A percentile compares a stretch with the other conserved stretches of the same genome.
phyloP scores from a whole-genome alignment of 1,140 invertebrate species.

The Aphaenogaster ashmeadi region DNA sequence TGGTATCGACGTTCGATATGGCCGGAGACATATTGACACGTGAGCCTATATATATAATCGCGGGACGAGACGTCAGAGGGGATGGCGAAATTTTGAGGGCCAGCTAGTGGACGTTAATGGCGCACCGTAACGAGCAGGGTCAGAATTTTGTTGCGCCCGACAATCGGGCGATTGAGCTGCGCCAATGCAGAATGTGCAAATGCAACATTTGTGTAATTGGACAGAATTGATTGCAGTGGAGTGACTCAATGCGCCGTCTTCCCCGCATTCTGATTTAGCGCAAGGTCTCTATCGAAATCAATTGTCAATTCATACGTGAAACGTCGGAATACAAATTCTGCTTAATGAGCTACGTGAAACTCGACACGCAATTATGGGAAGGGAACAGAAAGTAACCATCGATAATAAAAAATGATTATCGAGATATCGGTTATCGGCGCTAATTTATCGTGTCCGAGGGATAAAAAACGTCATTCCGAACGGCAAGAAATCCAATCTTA shows the following conservation, averaged over 20 bases:
- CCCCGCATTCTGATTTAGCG: not conserved
- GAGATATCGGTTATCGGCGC: not conserved
- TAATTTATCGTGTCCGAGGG: not conserved
- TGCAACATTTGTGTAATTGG: constrained; percentile 44
- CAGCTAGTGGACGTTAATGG: constrained; percentile 1
- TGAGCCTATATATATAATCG: not conserved
- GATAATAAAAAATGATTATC: constrained; percentile 4
- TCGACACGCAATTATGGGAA: not conserved
- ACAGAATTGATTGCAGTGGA: constrained; percentile 42
- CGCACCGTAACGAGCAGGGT: not conserved
- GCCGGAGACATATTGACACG: constrained; percentile 31
- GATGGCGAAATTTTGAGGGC: not conserved
- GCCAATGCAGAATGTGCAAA: constrained; percentile 17
- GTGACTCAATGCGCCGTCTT: not conserved
- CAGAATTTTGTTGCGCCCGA: constrained; percentile 24
- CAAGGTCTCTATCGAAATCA: not conserved
- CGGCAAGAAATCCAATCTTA: not conserved
- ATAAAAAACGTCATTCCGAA: not conserved
- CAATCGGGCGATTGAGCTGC: not conserved
- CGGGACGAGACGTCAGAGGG: not conserved
- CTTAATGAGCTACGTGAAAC: not conserved
- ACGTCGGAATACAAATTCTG: not conserved
- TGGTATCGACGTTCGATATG: constrained; percentile 57
- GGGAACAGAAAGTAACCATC: not conserved
- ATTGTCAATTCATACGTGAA: constrained; percentile 19